These are phyloP conservation scores for Trididemnum clinides DNA, from an alignment of 23 tunicate species.

Conservation along the genomic window DNA sequence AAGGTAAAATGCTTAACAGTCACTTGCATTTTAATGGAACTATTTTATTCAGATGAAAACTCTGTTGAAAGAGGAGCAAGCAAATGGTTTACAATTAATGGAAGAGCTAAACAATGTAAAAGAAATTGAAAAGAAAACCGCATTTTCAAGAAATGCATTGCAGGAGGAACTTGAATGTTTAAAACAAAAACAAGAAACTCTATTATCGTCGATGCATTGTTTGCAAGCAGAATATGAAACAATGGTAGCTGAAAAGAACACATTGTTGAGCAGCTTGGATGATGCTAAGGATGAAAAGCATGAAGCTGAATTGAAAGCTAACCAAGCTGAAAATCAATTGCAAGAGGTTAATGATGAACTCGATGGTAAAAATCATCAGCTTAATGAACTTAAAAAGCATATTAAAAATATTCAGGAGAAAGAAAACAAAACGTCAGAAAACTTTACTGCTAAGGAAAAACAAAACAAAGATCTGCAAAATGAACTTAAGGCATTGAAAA, in stretches of 20 bases:
- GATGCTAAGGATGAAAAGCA: not conserved
- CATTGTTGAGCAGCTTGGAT: not conserved
- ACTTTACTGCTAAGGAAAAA: not conserved
- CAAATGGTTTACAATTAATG: not conserved
- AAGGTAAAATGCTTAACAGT: too few species aligned
- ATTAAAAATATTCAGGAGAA: constrained; percentile 56
- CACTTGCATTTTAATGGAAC: not conserved
- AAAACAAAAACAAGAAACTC: constrained; percentile 75
- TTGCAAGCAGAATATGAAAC: constrained; percentile 51
- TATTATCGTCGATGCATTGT: constrained; percentile 65
- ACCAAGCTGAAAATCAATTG: constrained; percentile 30
- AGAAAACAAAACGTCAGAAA: constrained; percentile 22
- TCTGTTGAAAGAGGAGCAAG: not conserved
- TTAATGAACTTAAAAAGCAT: constrained; percentile 59
- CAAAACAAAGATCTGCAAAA: constrained; percentile 43
- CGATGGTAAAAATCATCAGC: constrained; percentile 45
- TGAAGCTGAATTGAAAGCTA: constrained; percentile 16
- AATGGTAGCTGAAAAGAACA: constrained; percentile 11
- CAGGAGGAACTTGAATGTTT: constrained; percentile 81
- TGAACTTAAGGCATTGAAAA: constrained; percentile 71
- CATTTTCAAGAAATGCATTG: constrained; percentile 30
- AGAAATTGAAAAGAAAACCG: not conserved
- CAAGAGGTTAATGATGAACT: constrained; percentile 53
- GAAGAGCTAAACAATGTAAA: not conserved
- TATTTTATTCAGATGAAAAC: not conserved